Conservation (phyloP, 1,140 invertebrate species). For the Argopecten irradians region DNA sequence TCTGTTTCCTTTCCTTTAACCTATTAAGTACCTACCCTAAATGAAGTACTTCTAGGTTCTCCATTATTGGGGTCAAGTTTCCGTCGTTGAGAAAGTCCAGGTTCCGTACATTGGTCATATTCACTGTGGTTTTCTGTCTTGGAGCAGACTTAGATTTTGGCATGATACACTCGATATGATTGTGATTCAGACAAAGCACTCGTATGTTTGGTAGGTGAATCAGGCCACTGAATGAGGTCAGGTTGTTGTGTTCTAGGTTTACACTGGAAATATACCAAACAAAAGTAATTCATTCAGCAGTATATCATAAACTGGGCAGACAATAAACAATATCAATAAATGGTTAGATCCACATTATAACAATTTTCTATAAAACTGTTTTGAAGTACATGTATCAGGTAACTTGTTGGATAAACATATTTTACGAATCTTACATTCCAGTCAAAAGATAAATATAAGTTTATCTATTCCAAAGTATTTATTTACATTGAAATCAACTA, state of each 20-base stretch:
- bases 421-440: no score
- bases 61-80: constrained; percentile 64
- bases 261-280: constrained; percentile 69
- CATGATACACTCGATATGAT: constrained; percentile 75
- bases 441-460: no score
- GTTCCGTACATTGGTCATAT: constrained; percentile 26
- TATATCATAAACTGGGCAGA: no score
- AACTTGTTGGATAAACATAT: no score
- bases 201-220: constrained; percentile 74
- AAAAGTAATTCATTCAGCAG: not conserved
- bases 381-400: no score
- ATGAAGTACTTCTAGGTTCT: constrained; percentile 76
- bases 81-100: constrained; percentile 54
- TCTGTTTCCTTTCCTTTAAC: not conserved
- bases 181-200: constrained; percentile 77
- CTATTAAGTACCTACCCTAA: constrained; percentile 66
- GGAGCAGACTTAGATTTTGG: constrained; percentile 60
- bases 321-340: no score
- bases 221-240: constrained; percentile 75
- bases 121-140: constrained; percentile 28
- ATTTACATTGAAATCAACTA: no score
- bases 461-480: no score
- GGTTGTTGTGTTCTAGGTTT: constrained; percentile 76
- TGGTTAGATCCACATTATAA: no score
- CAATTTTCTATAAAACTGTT: no score